Evolutionary conservation across 1,140 invertebrate species (phyloP), one percentile per base, ranked within the genome.

Genomic region (Rhynchophorus ferrugineus): DNA sequence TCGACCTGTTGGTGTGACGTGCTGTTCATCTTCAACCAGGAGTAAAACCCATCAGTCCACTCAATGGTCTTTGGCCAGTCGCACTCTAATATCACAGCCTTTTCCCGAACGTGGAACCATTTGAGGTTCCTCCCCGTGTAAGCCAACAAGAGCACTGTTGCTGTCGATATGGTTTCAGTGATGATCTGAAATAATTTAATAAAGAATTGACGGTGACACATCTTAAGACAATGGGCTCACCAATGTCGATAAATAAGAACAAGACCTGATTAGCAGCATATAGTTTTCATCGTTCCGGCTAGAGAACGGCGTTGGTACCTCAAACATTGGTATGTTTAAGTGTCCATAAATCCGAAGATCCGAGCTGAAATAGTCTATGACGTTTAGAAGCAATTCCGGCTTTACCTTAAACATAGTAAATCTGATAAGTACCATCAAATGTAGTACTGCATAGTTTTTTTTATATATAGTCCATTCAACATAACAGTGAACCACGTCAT

Each of bases 101-200:
- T 89, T 35, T 80, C 72, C 36, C 89, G 69, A 1, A 92, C 79
- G 47, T 83, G 75, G 1, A 91, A 71, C 24, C 73, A 73, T 22
- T 73, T 70, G 17, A 93, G 70, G 54, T 79, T 79, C 47, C 78
- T 78, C 2, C 79, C 79, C 1, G 77, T 78, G 29, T 75, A 73
- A 0, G 81, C 84, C 20, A 91, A 73, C n/a, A 91, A 70, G 19
- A 92, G 66, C 9, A 89, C 73, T 1, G 87, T 90, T 0, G 82
- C 76, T 0, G 88, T 89, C 1, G 88, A 91, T 43, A 92, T 78
- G 63, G 84, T 74, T 62, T 91, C 87, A 3, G 84, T 75, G 13
- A 91, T 78, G 57, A 87, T 73, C 84, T 20, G 18, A 43, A 22
- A 43, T 11, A 39, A 3, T 16, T 7, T 17, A 34, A 35, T 8